phyloP scores from a whole-genome alignment of 2,797 vertebrate species.

The Echiichthys vipera region DNA sequence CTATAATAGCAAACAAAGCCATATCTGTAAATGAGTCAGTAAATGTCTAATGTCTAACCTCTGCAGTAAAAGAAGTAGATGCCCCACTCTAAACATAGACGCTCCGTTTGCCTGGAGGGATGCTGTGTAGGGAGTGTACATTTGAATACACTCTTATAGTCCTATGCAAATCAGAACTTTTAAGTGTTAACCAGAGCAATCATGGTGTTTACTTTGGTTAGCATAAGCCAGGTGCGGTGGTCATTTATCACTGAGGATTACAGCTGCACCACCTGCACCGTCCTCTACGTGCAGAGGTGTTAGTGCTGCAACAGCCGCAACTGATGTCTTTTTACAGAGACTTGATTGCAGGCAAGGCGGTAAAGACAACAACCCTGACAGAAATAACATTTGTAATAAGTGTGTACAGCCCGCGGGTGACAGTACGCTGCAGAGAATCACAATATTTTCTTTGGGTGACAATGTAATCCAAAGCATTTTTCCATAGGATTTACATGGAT shows the following conservation, averaged over 20 bases:
- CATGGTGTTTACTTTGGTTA: conserved; percentile 63
- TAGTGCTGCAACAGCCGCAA: conserved; percentile 26
- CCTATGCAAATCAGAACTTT: conserved; percentile 70
- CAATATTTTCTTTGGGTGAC: conserved; percentile 66
- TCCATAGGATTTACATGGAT: conserved; percentile 88
- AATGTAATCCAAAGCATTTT: conserved; percentile 73
- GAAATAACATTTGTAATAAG: conserved; percentile 50
- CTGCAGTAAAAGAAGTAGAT: neutral
- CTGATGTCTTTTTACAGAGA: conserved; percentile 12
- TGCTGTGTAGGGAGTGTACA: conserved; percentile 19
- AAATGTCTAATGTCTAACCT: neutral
- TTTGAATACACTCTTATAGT: conserved; percentile 70
- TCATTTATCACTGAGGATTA: conserved; percentile 59
- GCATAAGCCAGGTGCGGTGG: conserved; percentile 66
- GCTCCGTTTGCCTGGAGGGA: conserved; percentile 41
- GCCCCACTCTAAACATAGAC: conserved; percentile 43
- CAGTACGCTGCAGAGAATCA: conserved; percentile 20
- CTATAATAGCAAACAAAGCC: neutral
- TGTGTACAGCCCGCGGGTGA: conserved; percentile 1
- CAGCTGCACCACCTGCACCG: conserved; percentile 49
- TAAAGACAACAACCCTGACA: conserved; percentile 46
- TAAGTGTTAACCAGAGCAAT: conserved; percentile 74
- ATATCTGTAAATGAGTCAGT: neutral
- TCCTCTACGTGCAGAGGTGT: conserved; percentile 22
- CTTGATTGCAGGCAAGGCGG: conserved; percentile 11